A percentile compares a stretch with the other conserved stretches of the same genome.
phyloP scores from a whole-genome alignment of 2,113 vertebrate species.

The Vulpes lagopus region DNA sequence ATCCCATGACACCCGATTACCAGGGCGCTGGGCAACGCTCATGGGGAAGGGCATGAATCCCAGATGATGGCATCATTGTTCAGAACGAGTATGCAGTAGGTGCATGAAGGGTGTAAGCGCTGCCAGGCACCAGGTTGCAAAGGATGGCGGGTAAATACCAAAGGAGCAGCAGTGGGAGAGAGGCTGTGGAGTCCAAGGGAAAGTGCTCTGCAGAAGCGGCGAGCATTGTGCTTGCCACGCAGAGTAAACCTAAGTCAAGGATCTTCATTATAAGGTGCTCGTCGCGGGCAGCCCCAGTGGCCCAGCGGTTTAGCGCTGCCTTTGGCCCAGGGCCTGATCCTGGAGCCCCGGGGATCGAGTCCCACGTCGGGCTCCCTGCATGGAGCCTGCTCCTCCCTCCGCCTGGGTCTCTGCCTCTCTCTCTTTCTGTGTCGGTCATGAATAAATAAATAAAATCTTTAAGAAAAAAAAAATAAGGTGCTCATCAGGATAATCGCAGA shows the following conservation, averaged over 20 bases:
- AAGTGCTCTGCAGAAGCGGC: not conserved
- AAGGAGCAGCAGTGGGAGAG: not conserved
- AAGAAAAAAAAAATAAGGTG: no score
- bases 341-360: no score
- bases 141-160: not conserved
- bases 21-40: not conserved
- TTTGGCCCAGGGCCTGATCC: no score
- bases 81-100: not conserved
- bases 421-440: no score
- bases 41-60: not conserved
- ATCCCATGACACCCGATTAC: not conserved
- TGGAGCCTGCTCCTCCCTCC: no score
- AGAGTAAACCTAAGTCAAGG: not conserved
- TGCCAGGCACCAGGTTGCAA: not conserved
- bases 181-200: not conserved
- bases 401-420: no score
- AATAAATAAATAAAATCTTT: no score
- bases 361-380: no score
- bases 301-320: no score
- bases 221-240: not conserved
- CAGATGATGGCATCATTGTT: not conserved
- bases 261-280: not conserved
- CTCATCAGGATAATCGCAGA: not conserved
- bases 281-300: no score
- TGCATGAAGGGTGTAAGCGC: not conserved